Evolutionary conservation across 2,888 invertebrate species (phyloP).

Genomic region (Drosophila paracracens): DNA sequence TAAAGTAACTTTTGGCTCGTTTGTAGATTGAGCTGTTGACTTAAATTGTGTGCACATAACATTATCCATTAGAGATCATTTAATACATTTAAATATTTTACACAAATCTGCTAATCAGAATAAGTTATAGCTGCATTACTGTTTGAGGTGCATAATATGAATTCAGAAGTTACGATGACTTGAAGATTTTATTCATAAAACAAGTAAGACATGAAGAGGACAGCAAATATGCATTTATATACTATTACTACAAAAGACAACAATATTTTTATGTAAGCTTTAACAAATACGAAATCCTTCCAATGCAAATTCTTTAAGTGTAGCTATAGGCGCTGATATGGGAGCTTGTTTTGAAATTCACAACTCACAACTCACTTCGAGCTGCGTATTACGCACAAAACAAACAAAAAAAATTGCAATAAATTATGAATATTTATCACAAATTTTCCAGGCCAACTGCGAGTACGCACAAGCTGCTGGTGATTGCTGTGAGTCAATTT

Average conservation of each 20-base stretch:
- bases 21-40: background rate
- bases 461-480: conserved; percentile 10
- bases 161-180: background rate
- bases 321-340: too few relatives aligned
- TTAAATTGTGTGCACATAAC: background rate
- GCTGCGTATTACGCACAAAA: conserved; percentile 13
- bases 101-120: background rate
- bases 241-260: background rate
- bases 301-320: background rate
- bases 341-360: background rate
- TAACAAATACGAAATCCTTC: conserved; percentile 20
- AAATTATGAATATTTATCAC: conserved; percentile 54
- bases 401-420: conserved; percentile 32
- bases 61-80: background rate
- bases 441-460: conserved; percentile 23
- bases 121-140: background rate
- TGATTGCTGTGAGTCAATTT: conserved; percentile 36
- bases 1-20: background rate
- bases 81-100: background rate
- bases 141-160: background rate
- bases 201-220: background rate
- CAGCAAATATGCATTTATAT: background rate
- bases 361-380: background rate
- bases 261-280: background rate
- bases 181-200: background rate